Base-by-base conservation (phyloP, 1,140 invertebrate species). In the Littorina saxatilis region DNA sequence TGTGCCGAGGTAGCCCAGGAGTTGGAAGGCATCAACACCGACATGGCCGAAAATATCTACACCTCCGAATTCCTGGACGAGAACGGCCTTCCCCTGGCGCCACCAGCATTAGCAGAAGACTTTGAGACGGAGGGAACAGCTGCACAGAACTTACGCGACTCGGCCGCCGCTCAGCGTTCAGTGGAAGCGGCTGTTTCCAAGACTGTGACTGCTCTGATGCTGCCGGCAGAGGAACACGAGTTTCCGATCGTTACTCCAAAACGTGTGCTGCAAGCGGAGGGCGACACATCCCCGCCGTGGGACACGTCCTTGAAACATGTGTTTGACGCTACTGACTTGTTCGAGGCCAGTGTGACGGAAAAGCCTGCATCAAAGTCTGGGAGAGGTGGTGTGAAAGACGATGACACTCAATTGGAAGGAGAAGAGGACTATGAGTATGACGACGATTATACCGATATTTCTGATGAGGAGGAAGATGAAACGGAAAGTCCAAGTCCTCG, bases 11-110 rank as follows among this genome's bases (percentile, higher is more conserved):
- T 90, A 39, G 80, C 87, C 1, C 73, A 76, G 29, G 89, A 90
- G 74, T 40, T 90, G n/a, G 87, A 88, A 23, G 82, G 85, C 39
- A 83, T 88, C 2, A 87, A 86, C 52, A 84, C 87, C 55, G 88
- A 85, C 32, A 88, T 89, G 55, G 88, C 88, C n/a, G 87, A 88
- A 70, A 86, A 90, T 32, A 85, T 89, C 47, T 90, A 87, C 80
- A 88, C 86, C 40, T 82, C 89, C 27, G 89, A 90, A 73, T 88
- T 90, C 70, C 79, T 85, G 79, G 52, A 87, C 61, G 78, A 83
- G 40, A 78, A 15, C 40, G 63, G 58, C 27, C 55, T 77, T 9
- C 81, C 80, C 17, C 50, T 72, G 13, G 80, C 29, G 76, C 80
- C 74, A 52, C 73, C 80, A 72, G 79, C 66, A 27, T 47, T 73